phyloP scores from a whole-genome alignment of 2,797 vertebrate species.

The Microhierax caerulescens region DNA sequence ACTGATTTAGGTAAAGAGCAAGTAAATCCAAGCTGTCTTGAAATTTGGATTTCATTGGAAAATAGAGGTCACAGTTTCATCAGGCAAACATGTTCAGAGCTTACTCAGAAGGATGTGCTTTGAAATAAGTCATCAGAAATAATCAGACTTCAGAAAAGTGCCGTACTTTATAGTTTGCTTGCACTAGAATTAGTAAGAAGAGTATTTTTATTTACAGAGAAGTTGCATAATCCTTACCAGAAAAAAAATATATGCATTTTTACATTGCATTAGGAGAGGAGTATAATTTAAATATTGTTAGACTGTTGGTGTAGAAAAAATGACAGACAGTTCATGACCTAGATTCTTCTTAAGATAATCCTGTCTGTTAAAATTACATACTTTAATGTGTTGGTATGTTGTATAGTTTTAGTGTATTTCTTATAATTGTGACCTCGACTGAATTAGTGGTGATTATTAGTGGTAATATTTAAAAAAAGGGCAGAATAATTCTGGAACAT shows the following conservation, averaged over 20 bases:
- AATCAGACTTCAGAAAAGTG: background rate
- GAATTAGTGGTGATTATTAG: background rate
- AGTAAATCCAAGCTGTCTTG: background rate
- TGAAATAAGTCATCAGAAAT: background rate
- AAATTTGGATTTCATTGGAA: background rate
- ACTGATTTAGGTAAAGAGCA: conserved; percentile 89
- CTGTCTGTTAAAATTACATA: background rate
- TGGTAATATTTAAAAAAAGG: background rate
- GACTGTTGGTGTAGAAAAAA: background rate
- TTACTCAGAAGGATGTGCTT: background rate
- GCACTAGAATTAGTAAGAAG: background rate
- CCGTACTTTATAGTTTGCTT: background rate
- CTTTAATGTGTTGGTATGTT: background rate
- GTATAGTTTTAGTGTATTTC: background rate
- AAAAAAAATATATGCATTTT: background rate
- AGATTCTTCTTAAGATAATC: background rate
- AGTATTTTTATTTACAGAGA: background rate
- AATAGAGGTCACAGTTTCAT: background rate
- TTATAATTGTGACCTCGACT: background rate
- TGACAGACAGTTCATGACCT: background rate
- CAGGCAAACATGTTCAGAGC: background rate
- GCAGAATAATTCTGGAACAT: background rate
- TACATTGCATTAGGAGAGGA: background rate
- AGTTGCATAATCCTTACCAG: background rate
- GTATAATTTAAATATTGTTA: background rate